Conservation (phyloP, 2,113 vertebrate genomes). For the Menidia beryllina region DNA sequence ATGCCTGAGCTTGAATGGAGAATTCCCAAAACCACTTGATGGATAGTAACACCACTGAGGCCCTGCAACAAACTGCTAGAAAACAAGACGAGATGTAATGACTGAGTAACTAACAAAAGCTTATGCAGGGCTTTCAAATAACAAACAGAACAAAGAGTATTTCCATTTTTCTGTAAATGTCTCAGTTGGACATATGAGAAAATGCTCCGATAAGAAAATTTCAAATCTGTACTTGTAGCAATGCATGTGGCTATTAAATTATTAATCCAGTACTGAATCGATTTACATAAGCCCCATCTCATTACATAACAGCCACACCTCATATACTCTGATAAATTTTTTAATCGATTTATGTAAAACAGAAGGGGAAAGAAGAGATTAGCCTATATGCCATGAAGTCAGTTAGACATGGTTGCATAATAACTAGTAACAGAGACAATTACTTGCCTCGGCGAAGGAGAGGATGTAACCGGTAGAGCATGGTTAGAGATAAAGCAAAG, state of each 20-base stretch:
- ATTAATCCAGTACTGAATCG: background rate
- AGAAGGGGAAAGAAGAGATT: background rate
- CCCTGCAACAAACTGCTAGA: no score
- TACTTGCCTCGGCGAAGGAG: background rate
- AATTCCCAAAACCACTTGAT: background rate
- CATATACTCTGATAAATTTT: background rate
- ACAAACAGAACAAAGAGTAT: no score
- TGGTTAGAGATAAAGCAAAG: background rate
- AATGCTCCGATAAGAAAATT: background rate
- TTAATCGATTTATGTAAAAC: background rate
- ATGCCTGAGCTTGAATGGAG: no score
- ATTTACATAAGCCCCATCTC: background rate
- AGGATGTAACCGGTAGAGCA: constrained; percentile 19
- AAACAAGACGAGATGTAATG: no score
- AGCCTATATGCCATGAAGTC: background rate
- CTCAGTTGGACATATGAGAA: background rate
- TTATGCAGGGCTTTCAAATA: no score
- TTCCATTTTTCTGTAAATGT: background rate
- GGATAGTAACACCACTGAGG: no score
- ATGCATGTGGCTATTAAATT: background rate
- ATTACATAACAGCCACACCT: background rate
- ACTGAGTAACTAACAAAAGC: no score
- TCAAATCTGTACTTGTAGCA: background rate
- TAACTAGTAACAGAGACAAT: background rate
- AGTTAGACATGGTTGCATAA: constrained; percentile 31